Percentiles rank a stretch among this genome's conserved stretches.
Conservation (phyloP, 2,888 invertebrate species). For the Cheilosia pagana region DNA sequence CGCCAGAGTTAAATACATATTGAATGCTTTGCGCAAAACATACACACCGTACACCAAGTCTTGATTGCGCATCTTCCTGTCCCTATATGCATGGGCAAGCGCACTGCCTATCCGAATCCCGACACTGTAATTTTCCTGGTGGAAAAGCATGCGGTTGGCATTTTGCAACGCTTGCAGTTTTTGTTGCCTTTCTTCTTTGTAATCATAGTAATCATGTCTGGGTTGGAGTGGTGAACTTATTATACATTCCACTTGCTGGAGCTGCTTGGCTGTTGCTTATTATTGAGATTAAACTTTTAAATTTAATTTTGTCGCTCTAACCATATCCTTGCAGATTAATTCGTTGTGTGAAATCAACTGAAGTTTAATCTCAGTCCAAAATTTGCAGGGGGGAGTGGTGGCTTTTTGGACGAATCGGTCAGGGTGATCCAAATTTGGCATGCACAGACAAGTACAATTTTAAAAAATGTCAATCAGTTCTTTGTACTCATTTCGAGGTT, state of each 20-base stretch:
- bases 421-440: too few relatives aligned
- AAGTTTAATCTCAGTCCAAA: too few relatives aligned
- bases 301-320: not conserved
- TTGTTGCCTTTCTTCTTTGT: slow-evolving; percentile 15
- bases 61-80: slow-evolving; percentile 8
- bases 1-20: slow-evolving; percentile 35
- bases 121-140: slow-evolving; percentile 42
- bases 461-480: too few relatives aligned
- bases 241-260: not conserved
- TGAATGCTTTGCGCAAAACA: slow-evolving; percentile 20
- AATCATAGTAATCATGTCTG: slow-evolving; percentile 44
- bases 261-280: not conserved
- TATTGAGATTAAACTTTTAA: not conserved
- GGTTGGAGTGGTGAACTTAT: slow-evolving; percentile 21
- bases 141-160: not conserved
- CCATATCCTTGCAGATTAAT: not conserved
- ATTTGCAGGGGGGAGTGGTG: too few relatives aligned
- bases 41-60: not conserved
- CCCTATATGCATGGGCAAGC: not conserved
- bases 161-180: slow-evolving; percentile 26
- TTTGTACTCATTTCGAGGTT: too few relatives aligned
- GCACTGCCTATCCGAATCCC: too few relatives aligned
- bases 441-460: too few relatives aligned
- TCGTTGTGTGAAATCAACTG: too few relatives aligned
- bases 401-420: too few relatives aligned